Base-by-base conservation (phyloP, 2,113 vertebrate genomes). In the Apteryx owenii region DNA sequence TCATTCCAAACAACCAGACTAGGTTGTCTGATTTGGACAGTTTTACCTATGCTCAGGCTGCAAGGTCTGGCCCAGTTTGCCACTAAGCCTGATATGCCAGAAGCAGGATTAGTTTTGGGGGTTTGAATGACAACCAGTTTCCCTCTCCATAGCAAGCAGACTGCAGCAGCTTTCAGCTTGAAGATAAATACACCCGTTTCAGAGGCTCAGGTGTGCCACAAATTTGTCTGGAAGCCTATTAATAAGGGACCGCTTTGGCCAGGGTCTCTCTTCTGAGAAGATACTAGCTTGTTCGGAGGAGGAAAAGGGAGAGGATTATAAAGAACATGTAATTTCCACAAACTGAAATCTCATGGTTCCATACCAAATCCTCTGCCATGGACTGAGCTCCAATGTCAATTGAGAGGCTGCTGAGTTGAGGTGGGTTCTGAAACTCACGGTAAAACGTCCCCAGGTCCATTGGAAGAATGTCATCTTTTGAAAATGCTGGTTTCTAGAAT, bases 361-460 rank as follows among this genome's bases (percentile, higher is more conserved):
- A 97, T 98, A 99, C 99, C 99, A 99, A 98, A 97, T 99, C 99
- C 53, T 99, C 99, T 8, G 99, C 99, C 99, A 99, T 99, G 33
- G 99, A 99, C 96, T 99, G 99, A 1, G 99, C 98, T 91, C 99
- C 99, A 92, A 99, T 99, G 90, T 99, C 99, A 44, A 99, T 98
- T 16, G 99, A 99, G 87, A 99, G 98, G 96, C 99, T 99, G 97
- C 99, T 99, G 82, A 99, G 98, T 90, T 99, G 99, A 60, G 99
- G 99, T 11, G 99, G 99, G 90, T 99, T 99, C 98, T 99, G 99
- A 97, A 99, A 99, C 97, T 99, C 99, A 79, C 99, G 98, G 97
- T 99, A 99, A 97, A 99, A 99, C 0, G 99, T 99, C 44, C 99
- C 99, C 95, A 99, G 95, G 96, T 99, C 99, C 99, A 99, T 99